phyloP scores from a whole-genome alignment of 1,140 invertebrate species.

The Drosophila yakuba region DNA sequence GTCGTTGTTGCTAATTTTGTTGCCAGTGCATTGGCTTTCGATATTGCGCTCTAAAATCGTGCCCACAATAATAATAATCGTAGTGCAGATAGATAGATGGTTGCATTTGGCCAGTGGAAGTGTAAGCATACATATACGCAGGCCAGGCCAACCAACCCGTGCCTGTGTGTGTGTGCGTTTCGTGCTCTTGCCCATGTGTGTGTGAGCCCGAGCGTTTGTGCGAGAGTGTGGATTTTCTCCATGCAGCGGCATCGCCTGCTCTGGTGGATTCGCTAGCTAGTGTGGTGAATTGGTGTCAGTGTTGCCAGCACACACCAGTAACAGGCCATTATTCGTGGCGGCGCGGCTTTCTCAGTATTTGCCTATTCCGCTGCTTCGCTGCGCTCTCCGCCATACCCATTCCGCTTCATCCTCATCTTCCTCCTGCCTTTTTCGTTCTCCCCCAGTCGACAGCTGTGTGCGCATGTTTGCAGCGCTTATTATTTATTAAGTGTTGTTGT shows the following conservation, averaged over 20 bases:
- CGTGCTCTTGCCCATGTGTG: conserved; percentile 9
- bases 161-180: not conserved
- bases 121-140: conserved; percentile 9
- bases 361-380: conserved; percentile 36
- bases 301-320: conserved; percentile 70
- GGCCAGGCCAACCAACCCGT: not conserved
- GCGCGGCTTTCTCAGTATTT: conserved; percentile 32
- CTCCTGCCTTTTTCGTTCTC: not conserved
- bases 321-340: conserved; percentile 45
- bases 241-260: conserved; percentile 51
- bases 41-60: conserved; percentile 28
- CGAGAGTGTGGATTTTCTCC: conserved; percentile 63
- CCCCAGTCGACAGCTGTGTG: conserved; percentile 68
- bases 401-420: conserved; percentile 14
- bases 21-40: conserved; percentile 2
- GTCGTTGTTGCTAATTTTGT: conserved; percentile 25
- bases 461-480: conserved; percentile 75
- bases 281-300: conserved; percentile 60
- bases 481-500: conserved; percentile 67
- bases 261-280: conserved; percentile 22
- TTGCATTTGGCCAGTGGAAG: conserved; percentile 13
- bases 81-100: conserved; percentile 18
- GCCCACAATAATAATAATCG: conserved; percentile 2
- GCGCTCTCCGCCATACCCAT: conserved; percentile 22
- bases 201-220: conserved; percentile 18